Base-by-base conservation (phyloP, 2,888 invertebrate species). In the Lasioglossum leucozonium region DNA sequence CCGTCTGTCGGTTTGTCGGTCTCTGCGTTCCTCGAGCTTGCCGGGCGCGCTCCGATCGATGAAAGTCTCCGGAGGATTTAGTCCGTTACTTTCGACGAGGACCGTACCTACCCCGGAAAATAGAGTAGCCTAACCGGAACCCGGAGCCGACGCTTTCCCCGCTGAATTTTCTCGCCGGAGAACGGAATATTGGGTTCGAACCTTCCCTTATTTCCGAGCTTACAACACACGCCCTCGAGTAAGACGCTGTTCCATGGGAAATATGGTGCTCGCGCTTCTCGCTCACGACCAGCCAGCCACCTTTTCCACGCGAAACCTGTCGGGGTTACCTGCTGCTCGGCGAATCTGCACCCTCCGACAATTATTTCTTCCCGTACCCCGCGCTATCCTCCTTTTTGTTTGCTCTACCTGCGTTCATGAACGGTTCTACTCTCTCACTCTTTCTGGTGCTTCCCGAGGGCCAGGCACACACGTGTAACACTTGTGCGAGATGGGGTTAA, bases 31-130 rank as follows among this genome's bases (percentile, higher is more conserved):
- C 69, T 67, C n/a, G 51, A 58, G 13, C 77, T 42, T 71, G 40
- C 69, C 51, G 67, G 3, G 51, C 51, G 51, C 51, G 51, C n/a
- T 51, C 42, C 84, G 84, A 84, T 84, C 84, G 84, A 84, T 72
- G 74, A 84, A 84, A 84, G 84, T 84, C 84, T 84, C 84, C 73
- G 77, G 69, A 84, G 84, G 82, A 82, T 79, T 82, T 79, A 79
- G 73, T 75, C 62, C 58, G 75, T 84, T 81, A 85, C 85, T 77
- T 79, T 85, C 73, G 79, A 85, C 77, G 62, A 83, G 72, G 37
- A 72, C 77, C 58, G 26, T 84, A 84, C 51, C 51, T 51, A 51
- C 22, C 34, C 77, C 77, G 44, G 77, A 40, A 74, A 84, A 84
- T 77, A 73, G 84, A 84, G 84, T 84, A 62, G 84, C 84, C 84